Evolutionary conservation across 2,113 vertebrate species (phyloP).

Genomic region (Psittacula cyanocephala): DNA sequence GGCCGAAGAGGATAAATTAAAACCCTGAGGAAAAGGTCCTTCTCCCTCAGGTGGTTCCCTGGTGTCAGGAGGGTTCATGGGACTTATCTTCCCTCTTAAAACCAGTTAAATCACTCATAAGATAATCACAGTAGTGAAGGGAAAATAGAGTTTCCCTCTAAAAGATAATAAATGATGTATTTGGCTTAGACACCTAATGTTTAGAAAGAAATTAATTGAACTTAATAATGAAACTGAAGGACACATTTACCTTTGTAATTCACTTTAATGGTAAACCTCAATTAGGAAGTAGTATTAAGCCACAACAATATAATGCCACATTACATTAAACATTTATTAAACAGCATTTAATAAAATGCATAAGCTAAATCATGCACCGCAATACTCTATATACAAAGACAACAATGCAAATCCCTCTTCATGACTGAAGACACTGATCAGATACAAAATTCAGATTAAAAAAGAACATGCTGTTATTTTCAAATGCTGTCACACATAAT

Average conservation of each 20-base stretch:
- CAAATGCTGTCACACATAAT: slow-evolving; percentile 64
- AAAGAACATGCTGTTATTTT: slow-evolving; percentile 84
- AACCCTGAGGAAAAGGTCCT: not conserved
- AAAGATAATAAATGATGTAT: not conserved
- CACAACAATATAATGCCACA: slow-evolving; percentile 85
- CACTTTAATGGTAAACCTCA: slow-evolving; percentile 83
- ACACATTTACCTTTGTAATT: slow-evolving; percentile 46
- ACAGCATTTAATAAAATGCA: slow-evolving; percentile 94
- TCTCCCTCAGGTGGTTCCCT: not conserved
- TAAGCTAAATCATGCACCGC: slow-evolving; percentile 92
- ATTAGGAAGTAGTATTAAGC: slow-evolving; percentile 81
- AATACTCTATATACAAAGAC: slow-evolving; percentile 89
- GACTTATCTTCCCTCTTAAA: not conserved
- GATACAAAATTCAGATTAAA: slow-evolving; percentile 85
- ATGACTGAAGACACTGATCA: slow-evolving; percentile 78
- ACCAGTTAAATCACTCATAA: fast-evolving
- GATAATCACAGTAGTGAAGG: not conserved
- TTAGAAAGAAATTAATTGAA: not conserved
- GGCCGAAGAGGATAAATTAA: not conserved
- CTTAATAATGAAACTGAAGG: slow-evolving; percentile 6
- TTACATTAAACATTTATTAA: slow-evolving; percentile 57
- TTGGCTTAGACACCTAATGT: not conserved
- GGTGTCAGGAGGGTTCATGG: not conserved
- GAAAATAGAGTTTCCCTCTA: not conserved
- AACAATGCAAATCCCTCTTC: slow-evolving; percentile 83